A percentile compares a stretch with the other conserved stretches of the same genome.
These are phyloP conservation scores for Teleopsis dalmanni DNA, from an alignment of 1,140 invertebrate genomes.

Conservation along the genomic window DNA sequence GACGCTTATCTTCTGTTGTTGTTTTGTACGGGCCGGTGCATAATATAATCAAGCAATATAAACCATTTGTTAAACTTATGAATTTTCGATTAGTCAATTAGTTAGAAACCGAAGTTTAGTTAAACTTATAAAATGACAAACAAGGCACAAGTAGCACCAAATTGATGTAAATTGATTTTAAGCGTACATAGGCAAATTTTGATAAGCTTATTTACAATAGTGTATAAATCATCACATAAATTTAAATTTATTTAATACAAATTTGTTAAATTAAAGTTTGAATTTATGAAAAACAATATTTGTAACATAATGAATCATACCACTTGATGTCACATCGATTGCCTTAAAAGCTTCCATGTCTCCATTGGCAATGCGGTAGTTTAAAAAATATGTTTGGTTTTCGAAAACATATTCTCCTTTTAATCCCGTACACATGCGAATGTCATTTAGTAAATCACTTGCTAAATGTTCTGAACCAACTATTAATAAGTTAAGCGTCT, in stretches of 20 bases:
- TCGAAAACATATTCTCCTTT: constrained; percentile 82
- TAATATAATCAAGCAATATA: no score
- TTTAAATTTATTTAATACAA: background rate
- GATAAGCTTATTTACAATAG: no score
- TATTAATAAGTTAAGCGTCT: constrained; percentile 65
- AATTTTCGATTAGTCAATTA: no score
- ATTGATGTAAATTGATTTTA: no score
- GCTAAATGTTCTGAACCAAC: constrained; percentile 70
- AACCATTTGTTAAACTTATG: no score
- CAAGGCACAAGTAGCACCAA: no score
- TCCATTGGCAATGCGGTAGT: constrained; percentile 78
- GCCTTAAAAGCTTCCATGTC: constrained; percentile 51
- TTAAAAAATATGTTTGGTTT: constrained; percentile 72
- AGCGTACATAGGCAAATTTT: no score
- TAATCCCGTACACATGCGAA: constrained; percentile 52
- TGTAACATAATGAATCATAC: constrained; percentile 48
- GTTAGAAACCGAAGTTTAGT: no score
- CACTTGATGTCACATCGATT: constrained; percentile 43
- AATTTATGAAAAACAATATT: background rate
- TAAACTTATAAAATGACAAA: no score
- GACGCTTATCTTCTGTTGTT: no score
- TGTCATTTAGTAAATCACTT: constrained; percentile 69
- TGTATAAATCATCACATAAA: background rate
- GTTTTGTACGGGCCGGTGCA: no score
- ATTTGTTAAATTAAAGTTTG: background rate